Evolutionary conservation across 1,140 invertebrate genomes (phyloP).

Genomic region (Oreohelix idahoensis): DNA sequence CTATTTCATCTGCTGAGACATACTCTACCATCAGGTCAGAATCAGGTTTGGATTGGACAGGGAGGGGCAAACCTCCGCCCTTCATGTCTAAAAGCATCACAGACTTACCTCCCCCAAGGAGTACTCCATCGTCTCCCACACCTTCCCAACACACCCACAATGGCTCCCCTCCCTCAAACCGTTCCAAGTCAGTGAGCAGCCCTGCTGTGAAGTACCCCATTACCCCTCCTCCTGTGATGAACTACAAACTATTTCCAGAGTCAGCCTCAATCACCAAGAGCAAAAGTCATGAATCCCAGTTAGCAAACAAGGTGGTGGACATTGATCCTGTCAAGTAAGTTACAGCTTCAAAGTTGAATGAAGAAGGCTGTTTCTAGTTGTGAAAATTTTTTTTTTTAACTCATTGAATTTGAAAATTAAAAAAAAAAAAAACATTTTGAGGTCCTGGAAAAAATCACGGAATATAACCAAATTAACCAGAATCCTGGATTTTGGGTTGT

Average conservation of each 20-base stretch:
- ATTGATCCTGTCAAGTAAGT: conserved; percentile 60
- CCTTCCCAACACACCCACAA: conserved; percentile 48
- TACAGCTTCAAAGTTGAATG: too few relatives aligned
- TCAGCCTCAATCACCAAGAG: conserved; percentile 86
- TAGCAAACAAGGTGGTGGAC: conserved; percentile 79
- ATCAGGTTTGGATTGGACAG: not conserved
- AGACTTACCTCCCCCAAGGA: conserved; percentile 58
- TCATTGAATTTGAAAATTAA: too few relatives aligned
- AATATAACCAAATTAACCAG: too few relatives aligned
- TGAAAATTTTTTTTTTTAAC: too few relatives aligned
- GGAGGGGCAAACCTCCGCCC: conserved; percentile 41
- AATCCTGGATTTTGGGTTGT: too few relatives aligned
- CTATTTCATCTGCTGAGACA: conserved; percentile 29
- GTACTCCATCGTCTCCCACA: conserved; percentile 66
- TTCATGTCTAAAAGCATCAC: conserved; percentile 38
- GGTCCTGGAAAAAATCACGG: too few relatives aligned
- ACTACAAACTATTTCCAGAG: conserved; percentile 74
- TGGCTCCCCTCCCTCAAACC: conserved; percentile 28
- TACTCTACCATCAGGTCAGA: not conserved
- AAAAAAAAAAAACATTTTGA: too few relatives aligned
- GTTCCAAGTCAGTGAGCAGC: conserved; percentile 58
- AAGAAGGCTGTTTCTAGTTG: too few relatives aligned
- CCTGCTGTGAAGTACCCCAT: conserved; percentile 80
- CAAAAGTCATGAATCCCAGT: conserved; percentile 92
- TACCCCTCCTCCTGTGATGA: conserved; percentile 85